Evolutionary conservation across 2,113 vertebrate species (phyloP).

Genomic region (Formicarius rufipectus): DNA sequence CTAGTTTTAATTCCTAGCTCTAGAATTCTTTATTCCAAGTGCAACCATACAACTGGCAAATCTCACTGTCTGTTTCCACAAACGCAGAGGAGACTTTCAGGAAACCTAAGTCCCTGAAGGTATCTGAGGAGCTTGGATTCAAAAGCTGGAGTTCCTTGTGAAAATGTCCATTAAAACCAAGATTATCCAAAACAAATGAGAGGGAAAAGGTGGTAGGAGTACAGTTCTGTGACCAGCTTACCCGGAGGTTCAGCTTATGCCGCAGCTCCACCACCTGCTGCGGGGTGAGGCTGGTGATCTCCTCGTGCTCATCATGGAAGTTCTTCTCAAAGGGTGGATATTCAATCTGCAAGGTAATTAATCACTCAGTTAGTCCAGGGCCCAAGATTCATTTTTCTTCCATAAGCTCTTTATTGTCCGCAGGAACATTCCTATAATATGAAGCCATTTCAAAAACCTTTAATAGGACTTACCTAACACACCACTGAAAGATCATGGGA

Average conservation of each 20-base stretch:
- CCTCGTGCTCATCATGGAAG: constrained; percentile 95
- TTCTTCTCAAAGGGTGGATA: constrained; percentile 97
- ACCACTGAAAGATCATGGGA: not conserved
- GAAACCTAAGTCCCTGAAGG: not conserved
- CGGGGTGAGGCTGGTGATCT: constrained; percentile 86
- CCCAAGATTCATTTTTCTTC: constrained; percentile 1
- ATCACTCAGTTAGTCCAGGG: constrained; percentile 50
- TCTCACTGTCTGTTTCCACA: not conserved
- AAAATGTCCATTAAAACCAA: not conserved
- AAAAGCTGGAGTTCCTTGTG: not conserved
- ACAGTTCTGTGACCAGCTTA: constrained; percentile 58
- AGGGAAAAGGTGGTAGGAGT: not conserved
- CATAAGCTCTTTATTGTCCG: not conserved
- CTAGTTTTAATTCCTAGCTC: not conserved
- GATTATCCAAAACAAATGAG: not conserved
- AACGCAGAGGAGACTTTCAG: not conserved
- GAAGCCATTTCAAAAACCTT: not conserved
- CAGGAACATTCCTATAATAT: not conserved
- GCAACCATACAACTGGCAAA: not conserved
- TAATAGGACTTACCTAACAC: not conserved
- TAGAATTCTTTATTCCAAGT: not conserved
- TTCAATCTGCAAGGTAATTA: constrained; percentile 85
- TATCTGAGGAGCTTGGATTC: not conserved
- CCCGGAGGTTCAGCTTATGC: constrained; percentile 93
- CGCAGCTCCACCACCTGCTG: constrained; percentile 88